A percentile compares a stretch with the other conserved stretches of the same genome.
These are phyloP conservation scores for Drosophila quinaria DNA, from an alignment of 2,888 invertebrate species.

Conservation along the genomic window DNA sequence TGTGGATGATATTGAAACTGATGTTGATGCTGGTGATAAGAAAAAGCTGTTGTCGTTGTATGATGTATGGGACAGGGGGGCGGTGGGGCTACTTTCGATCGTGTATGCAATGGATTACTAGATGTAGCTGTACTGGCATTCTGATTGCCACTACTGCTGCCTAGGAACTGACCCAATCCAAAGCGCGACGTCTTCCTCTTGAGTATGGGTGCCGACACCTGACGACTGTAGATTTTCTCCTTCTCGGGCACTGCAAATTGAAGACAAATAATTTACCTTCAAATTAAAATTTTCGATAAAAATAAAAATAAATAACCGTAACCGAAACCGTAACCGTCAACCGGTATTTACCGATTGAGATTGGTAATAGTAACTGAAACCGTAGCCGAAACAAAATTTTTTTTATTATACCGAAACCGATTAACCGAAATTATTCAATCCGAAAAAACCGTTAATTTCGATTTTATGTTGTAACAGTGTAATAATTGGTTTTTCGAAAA, in stretches of 20 bases:
- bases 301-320: no score
- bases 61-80: conserved; percentile 68
- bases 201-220: conserved; percentile 97
- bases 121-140: conserved; percentile 81
- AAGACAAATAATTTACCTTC: no score
- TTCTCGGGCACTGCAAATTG: conserved; percentile 87
- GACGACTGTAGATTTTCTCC: conserved; percentile 95
- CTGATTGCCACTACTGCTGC: conserved; percentile 85
- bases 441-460: no score
- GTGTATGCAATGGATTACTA: conserved; percentile 80
- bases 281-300: no score
- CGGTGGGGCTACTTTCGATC: conserved; percentile 54
- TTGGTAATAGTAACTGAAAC: no score
- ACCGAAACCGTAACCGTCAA: no score
- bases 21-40: conserved; percentile 54
- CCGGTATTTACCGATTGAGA: no score
- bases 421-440: no score
- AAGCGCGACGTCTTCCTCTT: conserved; percentile 97
- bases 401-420: no score
- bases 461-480: no score
- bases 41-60: conserved; percentile 44
- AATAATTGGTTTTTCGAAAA: no score
- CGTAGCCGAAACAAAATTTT: no score
- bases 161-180: conserved; percentile 94
- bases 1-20: conserved; percentile 27